Base-by-base conservation (phyloP, 2,888 invertebrate genomes). In the Gastracanthus pulcherrimus region DNA sequence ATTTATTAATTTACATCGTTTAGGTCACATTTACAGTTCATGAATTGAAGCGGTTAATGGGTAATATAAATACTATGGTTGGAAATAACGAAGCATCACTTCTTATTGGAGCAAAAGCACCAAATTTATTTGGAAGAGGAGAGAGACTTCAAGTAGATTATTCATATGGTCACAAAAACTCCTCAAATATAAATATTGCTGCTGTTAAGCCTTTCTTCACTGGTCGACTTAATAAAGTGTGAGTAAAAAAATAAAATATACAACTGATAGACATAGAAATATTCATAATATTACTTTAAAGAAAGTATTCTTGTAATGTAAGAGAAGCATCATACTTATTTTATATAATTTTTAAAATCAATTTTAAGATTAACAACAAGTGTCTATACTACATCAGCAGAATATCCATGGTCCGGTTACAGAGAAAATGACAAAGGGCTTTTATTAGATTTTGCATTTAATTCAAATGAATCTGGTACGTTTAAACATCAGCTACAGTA, bases 41-140 rank as follows among this genome's bases (percentile, higher is more conserved):
- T 76, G 99, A 99, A 92, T 90, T 96, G 85, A 95, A 95, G 19
- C 93, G 97, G n/a, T 90, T 98, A 29, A 95, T 95, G 75, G 98
- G 98, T 23, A 96, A 96, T 0, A 94, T 98, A 48, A 97, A 96
- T 88, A 98, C 98, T 0, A 94, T 96, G 85, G 95, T 98, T 82
- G 98, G 97, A 31, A 97, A 98, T 89, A 98, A 98, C 90, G 98
- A 98, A 90, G 98, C 97, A 1, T 96, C 97, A 29, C 90, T 98
- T 38, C 94, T 96, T 29, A 91, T 96, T 13, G 95, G 96, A 71
- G 92, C 96, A 74, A 94, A 95, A 86, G 92, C 96, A 84, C 97
- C 97, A 0, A 99, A 99, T 92, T 92, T 97, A 74, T 93, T 95
- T 86, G 98, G 99, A 0, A 94, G 98, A 76, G 99, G 97, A 0